Evolutionary conservation across 1,140 invertebrate genomes (phyloP), one percentile per base, ranked within the genome.

Genomic region (Plectrocnemia conspersa): DNA sequence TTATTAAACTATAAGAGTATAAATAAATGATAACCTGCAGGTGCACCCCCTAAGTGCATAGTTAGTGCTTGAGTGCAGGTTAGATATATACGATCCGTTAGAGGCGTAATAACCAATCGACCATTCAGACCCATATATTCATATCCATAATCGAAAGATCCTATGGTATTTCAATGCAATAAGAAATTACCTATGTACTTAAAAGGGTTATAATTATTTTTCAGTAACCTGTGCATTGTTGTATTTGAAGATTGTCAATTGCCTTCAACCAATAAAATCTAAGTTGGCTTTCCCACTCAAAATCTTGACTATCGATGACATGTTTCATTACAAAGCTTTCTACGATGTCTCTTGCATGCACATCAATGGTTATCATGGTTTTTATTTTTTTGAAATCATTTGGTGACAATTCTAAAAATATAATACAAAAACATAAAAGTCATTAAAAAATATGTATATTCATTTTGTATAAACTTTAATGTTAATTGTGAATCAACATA

Each of bases 71-170:
- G 91, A 0, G 92, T 95, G 9, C 95, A 85, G 0, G 91, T 93
- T 4, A 95, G 75, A 68, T 93, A 94, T 61, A 94, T 93, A 54
- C 91, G 77, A 69, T 95, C 93, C 1, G 92, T 95, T 2, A 95
- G 71, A 3, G 92, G 91, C 1, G 92, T 95, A 13, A 95, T 89
- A 1, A 96, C 91, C 33, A 95, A 73, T 53, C 91, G 79, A 1
- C 88, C 90, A 71, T 93, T 93, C 1, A 94, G 72, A 0, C 93
- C 93, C 90, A 94, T 93, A 65, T 94, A 95, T 67, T 95, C 92
- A 64, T 93, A 95, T 11, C 91, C 91, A 65, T 93, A 95, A 50
- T 91, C 85, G 67, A 95, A 94, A 19, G 74, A 68, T 25, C 81
- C 78, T 79, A 63, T 15, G 66, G 38, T 48, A 57, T 47, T n/a